Evolutionary conservation across 2,113 vertebrate genomes (phyloP).

Genomic region (Hypomesus transpacificus): DNA sequence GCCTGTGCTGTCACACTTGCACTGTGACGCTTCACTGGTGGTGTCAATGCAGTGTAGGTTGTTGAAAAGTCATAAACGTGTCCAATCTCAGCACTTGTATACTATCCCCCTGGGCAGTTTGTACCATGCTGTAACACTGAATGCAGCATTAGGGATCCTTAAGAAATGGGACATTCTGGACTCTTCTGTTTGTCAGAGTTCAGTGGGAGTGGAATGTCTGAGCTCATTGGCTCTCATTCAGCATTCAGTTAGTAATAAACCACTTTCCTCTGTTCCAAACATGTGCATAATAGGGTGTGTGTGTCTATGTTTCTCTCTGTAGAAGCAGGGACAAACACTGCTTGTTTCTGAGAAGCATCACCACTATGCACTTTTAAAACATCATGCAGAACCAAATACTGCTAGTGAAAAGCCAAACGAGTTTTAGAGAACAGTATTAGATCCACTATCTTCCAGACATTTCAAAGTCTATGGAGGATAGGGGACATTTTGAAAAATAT

Average conservation of each 20-base stretch:
- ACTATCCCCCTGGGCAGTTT: neutral
- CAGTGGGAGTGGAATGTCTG: conserved; percentile 22
- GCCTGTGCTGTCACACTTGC: neutral
- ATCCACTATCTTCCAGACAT: neutral
- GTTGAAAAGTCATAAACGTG: conserved; percentile 10
- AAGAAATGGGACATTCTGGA: neutral
- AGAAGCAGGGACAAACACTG: neutral
- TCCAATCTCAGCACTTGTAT: no score
- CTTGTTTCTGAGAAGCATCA: neutral
- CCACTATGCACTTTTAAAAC: conserved; percentile 7
- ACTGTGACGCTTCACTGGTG: neutral
- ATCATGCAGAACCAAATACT: neutral
- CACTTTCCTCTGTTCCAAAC: conserved; percentile 2
- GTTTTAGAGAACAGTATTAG: neutral
- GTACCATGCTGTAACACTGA: neutral
- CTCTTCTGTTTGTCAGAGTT: neutral
- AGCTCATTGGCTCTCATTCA: conserved; percentile 23
- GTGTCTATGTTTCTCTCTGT: neutral
- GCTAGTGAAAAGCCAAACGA: neutral
- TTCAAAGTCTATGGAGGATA: conserved; percentile 36
- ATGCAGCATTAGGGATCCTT: neutral
- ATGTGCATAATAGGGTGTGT: neutral
- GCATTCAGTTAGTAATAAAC: conserved; percentile 18
- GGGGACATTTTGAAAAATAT: conserved; percentile 52
- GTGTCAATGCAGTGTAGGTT: neutral